Evolutionary conservation across 2,888 invertebrate genomes (phyloP).

Genomic region (Latrodectus elegans): DNA sequence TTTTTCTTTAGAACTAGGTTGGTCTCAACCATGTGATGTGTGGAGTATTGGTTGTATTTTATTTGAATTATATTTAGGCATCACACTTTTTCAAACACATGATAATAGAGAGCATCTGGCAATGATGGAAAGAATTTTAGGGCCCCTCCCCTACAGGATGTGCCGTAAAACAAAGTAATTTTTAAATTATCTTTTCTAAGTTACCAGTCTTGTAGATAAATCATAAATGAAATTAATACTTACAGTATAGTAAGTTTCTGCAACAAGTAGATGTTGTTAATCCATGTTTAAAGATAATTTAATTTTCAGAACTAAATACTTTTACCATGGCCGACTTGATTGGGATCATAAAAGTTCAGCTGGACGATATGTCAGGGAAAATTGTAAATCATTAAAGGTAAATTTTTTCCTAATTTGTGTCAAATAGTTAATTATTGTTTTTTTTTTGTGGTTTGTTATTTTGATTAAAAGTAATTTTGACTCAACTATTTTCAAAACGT

Average conservation of each 20-base stretch:
- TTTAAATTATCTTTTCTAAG: neutral
- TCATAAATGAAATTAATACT: too few species aligned
- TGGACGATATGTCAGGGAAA: constrained; percentile 97
- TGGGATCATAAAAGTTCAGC: constrained; percentile 98
- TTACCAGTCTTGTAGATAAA: too few species aligned
- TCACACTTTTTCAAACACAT: constrained; percentile 96
- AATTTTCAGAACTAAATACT: constrained; percentile 91
- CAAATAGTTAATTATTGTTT: neutral
- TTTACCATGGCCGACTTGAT: constrained; percentile 96
- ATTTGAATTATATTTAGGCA: constrained; percentile 98
- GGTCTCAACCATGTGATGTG: constrained; percentile 99
- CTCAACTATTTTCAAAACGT: neutral
- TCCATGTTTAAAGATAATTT: too few species aligned
- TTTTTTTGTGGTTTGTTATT: neutral
- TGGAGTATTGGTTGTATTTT: constrained; percentile 99
- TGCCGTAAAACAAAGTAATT: constrained; percentile 80
- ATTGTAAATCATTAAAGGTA: constrained; percentile 95
- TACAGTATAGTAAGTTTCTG: too few species aligned
- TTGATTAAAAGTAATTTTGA: neutral
- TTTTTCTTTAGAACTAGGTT: constrained; percentile 86
- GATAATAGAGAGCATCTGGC: constrained; percentile 99
- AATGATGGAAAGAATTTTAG: constrained; percentile 99
- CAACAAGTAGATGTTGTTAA: too few species aligned
- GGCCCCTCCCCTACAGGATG: constrained; percentile 92
- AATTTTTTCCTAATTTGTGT: constrained; percentile 79